Evolutionary conservation across 2,113 vertebrate species (phyloP).

Genomic region (Gymnogyps californianus): DNA sequence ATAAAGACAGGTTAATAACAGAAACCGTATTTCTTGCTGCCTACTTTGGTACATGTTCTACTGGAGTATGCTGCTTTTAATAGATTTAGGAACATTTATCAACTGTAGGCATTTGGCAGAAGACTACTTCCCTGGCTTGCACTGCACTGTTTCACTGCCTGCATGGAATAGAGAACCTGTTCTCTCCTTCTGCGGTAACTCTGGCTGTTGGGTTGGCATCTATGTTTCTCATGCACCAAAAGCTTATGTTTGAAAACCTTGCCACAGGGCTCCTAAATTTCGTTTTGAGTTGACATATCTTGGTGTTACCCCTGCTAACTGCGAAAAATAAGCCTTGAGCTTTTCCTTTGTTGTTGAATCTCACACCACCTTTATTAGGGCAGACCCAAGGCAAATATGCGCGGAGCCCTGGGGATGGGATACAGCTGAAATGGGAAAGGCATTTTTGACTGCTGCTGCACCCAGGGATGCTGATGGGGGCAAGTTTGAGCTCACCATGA

Average conservation of each 20-base stretch:
- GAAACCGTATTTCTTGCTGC: not conserved
- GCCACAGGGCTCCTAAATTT: not conserved
- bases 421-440: not conserved
- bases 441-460: not conserved
- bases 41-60: slow-evolving; percentile 5
- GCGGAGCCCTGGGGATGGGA: not conserved
- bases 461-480: not conserved
- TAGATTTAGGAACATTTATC: slow-evolving; percentile 36
- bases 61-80: not conserved
- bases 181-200: not conserved
- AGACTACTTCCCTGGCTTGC: not conserved
- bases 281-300: not conserved
- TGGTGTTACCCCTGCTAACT: not conserved
- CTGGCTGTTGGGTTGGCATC: not conserved
- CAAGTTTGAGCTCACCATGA: not conserved
- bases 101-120: not conserved
- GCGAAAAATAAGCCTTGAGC: not conserved
- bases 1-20: not conserved
- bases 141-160: not conserved
- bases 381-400: not conserved
- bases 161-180: not conserved
- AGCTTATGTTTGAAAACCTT: not conserved
- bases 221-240: not conserved
- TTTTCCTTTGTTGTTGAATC: not conserved
- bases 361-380: not conserved